These are phyloP conservation scores for Allygus modestus DNA, from an alignment of 2,888 invertebrate genomes.

Conservation along the genomic window DNA sequence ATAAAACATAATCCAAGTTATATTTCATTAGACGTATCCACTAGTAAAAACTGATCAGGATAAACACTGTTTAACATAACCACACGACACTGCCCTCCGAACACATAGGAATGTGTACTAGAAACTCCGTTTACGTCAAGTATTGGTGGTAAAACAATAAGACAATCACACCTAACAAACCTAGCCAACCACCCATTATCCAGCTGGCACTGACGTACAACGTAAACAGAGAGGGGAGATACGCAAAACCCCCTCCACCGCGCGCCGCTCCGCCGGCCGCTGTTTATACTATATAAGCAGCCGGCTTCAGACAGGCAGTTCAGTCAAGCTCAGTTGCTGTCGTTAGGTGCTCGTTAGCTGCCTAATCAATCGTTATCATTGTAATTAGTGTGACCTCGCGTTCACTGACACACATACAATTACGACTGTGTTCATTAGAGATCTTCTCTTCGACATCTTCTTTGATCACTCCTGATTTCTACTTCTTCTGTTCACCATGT, in stretches of 20 bases:
- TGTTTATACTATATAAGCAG: slow-evolving; percentile 10
- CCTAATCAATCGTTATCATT: not conserved
- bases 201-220: not conserved
- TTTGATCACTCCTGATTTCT: not conserved
- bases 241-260: not conserved
- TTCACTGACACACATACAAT: not conserved
- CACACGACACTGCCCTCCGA: not conserved
- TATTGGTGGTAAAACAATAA: no score
- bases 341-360: not conserved
- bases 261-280: no score
- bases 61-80: not conserved
- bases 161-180: not conserved
- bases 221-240: no score
- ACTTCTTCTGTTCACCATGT: slow-evolving; percentile 71
- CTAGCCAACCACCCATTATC: not conserved
- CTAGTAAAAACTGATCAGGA: not conserved
- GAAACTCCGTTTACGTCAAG: not conserved
- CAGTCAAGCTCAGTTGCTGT: no score
- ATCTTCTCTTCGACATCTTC: not conserved
- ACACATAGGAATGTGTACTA: not conserved
- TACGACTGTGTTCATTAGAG: not conserved
- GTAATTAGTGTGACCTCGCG: not conserved
- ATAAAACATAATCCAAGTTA: not conserved
- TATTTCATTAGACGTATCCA: not conserved
- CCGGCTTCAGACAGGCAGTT: not conserved